phyloP scores from a whole-genome alignment of 1,140 invertebrate species.

The Meloidogyne chitwoodi region DNA sequence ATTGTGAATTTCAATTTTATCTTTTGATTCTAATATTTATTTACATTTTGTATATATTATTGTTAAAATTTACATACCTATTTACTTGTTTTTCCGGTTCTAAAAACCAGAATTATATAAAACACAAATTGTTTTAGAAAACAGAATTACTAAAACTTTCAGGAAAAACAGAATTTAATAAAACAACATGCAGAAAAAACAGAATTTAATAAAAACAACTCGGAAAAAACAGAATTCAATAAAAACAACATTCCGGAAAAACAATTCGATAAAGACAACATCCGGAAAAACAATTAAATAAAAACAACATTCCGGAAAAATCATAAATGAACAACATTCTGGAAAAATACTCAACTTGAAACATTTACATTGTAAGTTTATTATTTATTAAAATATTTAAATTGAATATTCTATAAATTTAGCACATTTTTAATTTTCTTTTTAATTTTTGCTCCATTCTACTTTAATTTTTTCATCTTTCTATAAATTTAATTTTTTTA shows the following conservation, averaged over 20 bases:
- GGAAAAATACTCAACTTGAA: no score
- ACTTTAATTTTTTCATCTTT: conserved; percentile 23
- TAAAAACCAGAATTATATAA: background rate
- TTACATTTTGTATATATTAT: background rate
- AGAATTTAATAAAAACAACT: background rate
- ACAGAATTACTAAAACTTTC: background rate
- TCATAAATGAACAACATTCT: no score
- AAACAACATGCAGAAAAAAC: background rate
- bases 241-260: no score
- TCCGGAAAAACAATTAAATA: no score
- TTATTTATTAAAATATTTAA: background rate
- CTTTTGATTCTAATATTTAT: background rate
- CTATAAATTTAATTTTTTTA: background rate
- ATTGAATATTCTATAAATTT: background rate
- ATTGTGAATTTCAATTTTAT: background rate
- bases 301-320: no score
- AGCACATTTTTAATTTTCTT: background rate
- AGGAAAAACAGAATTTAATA: background rate
- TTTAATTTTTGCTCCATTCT: conserved; percentile 21
- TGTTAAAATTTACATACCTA: background rate
- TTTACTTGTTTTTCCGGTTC: background rate
- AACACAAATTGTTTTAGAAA: background rate
- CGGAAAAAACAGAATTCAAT: no score
- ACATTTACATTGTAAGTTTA: background rate
- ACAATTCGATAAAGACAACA: no score